Conservation (phyloP, 2,113 vertebrate species). For the Rostratula benghalensis region DNA sequence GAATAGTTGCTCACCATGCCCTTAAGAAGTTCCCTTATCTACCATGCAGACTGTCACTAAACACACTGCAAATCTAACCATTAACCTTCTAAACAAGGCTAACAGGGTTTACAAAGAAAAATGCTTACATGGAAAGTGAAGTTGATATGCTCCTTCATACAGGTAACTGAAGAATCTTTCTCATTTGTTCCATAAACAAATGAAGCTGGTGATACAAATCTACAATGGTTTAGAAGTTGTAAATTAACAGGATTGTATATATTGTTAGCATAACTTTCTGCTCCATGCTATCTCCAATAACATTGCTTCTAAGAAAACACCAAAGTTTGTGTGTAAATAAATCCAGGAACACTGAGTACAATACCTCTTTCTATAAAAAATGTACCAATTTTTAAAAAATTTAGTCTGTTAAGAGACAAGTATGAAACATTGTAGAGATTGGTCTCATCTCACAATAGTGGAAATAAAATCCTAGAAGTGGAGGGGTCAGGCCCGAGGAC, state of each 20-base stretch:
- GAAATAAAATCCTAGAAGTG: not conserved
- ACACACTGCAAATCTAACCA: not conserved
- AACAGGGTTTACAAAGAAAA: not conserved
- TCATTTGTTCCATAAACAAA: conserved; percentile 86
- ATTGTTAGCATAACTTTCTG: not conserved
- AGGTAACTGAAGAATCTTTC: conserved; percentile 52
- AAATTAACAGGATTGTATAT: not conserved
- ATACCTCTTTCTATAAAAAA: not conserved
- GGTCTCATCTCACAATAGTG: not conserved
- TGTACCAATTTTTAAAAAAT: not conserved
- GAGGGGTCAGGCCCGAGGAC: not conserved
- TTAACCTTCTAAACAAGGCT: not conserved
- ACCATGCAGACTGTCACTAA: not conserved
- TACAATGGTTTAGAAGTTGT: conserved; percentile 54
- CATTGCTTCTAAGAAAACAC: not conserved
- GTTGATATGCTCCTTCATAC: conserved; percentile 86
- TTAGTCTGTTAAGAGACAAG: not conserved
- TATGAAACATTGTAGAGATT: fast-evolving
- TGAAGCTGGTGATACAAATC: conserved; percentile 83
- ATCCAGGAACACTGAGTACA: not conserved
- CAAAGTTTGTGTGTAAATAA: not conserved
- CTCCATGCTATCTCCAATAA: not conserved
- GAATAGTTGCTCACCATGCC: not conserved
- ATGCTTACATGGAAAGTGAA: conserved; percentile 89
- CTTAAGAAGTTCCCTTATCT: not conserved